A percentile compares a stretch with the other conserved stretches of the same genome.
Conservation (phyloP, 2,797 vertebrate species). For the Pygocentrus nattereri region DNA sequence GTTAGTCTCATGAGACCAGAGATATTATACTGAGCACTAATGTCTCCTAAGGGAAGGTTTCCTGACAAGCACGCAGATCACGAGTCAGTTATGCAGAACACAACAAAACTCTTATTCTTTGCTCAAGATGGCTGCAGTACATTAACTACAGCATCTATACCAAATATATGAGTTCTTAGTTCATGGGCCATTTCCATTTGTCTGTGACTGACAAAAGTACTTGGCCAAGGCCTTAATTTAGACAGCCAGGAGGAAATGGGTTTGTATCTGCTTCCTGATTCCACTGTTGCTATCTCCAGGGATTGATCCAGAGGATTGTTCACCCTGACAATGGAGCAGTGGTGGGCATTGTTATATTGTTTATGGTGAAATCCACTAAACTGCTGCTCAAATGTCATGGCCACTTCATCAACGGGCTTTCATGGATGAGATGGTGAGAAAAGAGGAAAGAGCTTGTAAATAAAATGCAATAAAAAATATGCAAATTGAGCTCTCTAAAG, state of each 20-base stretch:
- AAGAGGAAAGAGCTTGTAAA: not conserved
- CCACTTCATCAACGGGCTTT: slow-evolving; percentile 23
- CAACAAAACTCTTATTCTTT: not conserved
- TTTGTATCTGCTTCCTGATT: slow-evolving; percentile 75
- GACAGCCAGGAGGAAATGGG: slow-evolving; percentile 72
- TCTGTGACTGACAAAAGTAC: slow-evolving; percentile 50
- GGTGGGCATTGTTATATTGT: slow-evolving; percentile 76
- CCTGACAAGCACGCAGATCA: not conserved
- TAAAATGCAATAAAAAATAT: slow-evolving; percentile 18
- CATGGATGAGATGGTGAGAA: slow-evolving; percentile 15
- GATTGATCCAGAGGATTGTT: slow-evolving; percentile 68
- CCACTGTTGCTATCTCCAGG: slow-evolving; percentile 53
- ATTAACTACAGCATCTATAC: not conserved
- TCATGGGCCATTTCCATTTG: slow-evolving; percentile 12
- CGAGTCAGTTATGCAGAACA: not conserved
- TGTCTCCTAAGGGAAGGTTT: not conserved
- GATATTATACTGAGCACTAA: not conserved
- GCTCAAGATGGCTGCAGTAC: not conserved
- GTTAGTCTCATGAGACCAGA: not conserved
- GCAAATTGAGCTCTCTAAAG: not conserved
- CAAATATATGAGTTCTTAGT: not conserved
- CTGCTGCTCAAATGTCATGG: slow-evolving; percentile 55
- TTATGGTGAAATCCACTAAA: slow-evolving; percentile 54
- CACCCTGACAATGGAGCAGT: slow-evolving; percentile 72
- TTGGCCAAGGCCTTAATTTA: slow-evolving; percentile 67